Evolutionary conservation across 1,140 invertebrate species (phyloP), one percentile per base, ranked within the genome.

Genomic region (Lucilia sericata): DNA sequence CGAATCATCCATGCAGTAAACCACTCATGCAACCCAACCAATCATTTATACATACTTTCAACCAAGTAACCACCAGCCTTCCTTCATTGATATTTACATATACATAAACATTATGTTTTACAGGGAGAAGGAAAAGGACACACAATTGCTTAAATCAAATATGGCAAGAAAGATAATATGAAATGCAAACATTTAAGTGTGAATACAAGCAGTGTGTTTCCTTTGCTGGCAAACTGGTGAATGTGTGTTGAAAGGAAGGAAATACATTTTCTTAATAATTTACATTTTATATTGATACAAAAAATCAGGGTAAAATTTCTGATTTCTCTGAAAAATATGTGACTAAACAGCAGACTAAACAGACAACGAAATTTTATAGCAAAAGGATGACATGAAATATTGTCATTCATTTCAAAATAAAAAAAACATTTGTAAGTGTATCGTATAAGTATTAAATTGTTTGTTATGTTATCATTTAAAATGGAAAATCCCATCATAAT

Each of bases 121-220:
- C 10, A 42, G 5, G 42, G 42, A 42, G 5, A 42, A 42, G 42
- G 2, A 42, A 2, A 42, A 42, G 5, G 0, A 42, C 42, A 42
- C 42, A 42, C 42, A 42, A 7, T 42, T 42, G 42, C 42, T 42
- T 2, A 2, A 7, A 42, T 5, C 42, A 42, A 76, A 76, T n/a
- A n/a, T 42, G 74, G 17, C 8, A 19, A 76, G 30, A 13, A 76
- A 42, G 74, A 42, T 42, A 19, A 76, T n/a, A 42, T 3, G 14
- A n/a, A 42, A 21, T 42, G 74, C 34, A 76, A 76, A 76, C 19
- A 76, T 17, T 76, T n/a, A 76, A 76, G 74, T 12, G 12, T 55
- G 51, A 55, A 12, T 55, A 55, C 13, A 55, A 42, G 10, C 10
- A 42, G 7, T 42, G 17, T 8, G 42, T 42, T 42, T 42, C 42